phyloP scores from a whole-genome alignment of 2,113 vertebrate genomes.

The Ptilorrhoa leucosticta region DNA sequence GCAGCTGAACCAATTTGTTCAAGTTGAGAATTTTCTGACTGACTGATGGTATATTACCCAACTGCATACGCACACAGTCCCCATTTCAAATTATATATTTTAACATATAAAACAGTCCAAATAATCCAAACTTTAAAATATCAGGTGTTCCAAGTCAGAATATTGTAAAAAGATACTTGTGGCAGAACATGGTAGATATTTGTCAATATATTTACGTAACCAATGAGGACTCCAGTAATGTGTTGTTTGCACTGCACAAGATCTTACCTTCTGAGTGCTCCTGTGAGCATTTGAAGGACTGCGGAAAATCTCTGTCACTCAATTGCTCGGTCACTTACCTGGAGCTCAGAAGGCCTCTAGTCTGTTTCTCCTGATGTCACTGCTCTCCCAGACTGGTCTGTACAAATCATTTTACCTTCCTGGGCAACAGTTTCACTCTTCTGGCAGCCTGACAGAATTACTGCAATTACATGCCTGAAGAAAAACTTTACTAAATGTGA shows the following conservation, averaged over 20 bases:
- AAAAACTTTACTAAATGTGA: not conserved
- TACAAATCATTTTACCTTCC: not conserved
- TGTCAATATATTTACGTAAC: not conserved
- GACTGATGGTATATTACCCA: not conserved
- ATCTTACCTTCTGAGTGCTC: not conserved
- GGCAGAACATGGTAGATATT: not conserved
- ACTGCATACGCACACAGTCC: accelerated
- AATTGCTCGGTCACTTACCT: not conserved
- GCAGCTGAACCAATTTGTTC: not conserved
- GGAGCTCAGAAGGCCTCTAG: not conserved
- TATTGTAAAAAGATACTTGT: not conserved
- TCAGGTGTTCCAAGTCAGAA: not conserved
- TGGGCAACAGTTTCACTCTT: not conserved
- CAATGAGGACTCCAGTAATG: not conserved
- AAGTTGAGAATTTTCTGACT: not conserved
- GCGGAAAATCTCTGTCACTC: not conserved
- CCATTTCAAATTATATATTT: not conserved
- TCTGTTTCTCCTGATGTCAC: not conserved
- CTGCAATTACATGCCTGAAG: not conserved
- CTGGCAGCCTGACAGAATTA: not conserved
- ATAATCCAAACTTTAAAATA: not conserved
- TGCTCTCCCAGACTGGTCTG: not conserved
- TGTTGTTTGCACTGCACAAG: not conserved
- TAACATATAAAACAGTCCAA: not conserved
- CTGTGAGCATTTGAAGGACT: not conserved